Conservation (phyloP, 2,888 invertebrate species). For the Rhabditoides inermis region DNA sequence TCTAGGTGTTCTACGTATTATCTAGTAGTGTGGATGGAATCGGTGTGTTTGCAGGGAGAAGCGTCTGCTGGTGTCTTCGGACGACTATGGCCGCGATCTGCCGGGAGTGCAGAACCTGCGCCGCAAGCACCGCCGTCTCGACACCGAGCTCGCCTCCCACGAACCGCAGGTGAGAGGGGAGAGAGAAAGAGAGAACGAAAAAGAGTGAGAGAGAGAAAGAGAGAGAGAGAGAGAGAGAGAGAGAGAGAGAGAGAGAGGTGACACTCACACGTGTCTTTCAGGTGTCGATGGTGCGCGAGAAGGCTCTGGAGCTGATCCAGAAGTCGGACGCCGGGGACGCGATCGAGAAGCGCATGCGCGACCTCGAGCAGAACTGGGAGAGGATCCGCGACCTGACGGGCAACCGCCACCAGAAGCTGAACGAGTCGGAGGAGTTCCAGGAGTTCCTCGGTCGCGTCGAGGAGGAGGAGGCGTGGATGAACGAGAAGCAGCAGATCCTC, state of each 20-base stretch:
- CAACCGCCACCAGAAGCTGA: conserved; percentile 73
- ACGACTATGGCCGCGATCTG: conserved; percentile 93
- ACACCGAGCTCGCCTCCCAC: conserved; percentile 90
- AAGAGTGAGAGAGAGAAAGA: no score
- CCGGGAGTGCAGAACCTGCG: conserved; percentile 95
- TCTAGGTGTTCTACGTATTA: no score
- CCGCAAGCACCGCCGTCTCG: conserved; percentile 97
- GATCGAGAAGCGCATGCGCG: conserved; percentile 58
- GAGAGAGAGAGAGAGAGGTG: no score
- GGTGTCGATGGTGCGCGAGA: conserved; percentile 41
- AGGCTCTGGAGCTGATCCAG: conserved; percentile 44
- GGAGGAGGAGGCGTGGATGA: conserved; percentile 98
- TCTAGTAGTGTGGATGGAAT: not conserved
- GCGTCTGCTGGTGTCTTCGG: conserved; percentile 88
- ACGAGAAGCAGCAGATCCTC: conserved; percentile 54
- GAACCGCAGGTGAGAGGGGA: conserved; percentile 70
- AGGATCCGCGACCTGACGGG: conserved; percentile 61
- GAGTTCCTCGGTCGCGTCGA: conserved; percentile 94
- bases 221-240: no score
- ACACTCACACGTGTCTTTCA: no score
- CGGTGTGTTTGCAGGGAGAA: conserved; percentile 67
- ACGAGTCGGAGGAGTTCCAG: conserved; percentile 91
- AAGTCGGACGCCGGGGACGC: conserved; percentile 37
- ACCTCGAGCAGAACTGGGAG: conserved; percentile 82
- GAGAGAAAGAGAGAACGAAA: no score